Percentiles rank a stretch among this genome's conserved stretches.
Conservation (phyloP, 1,140 invertebrate genomes). For the Sitobion miscanthi region DNA sequence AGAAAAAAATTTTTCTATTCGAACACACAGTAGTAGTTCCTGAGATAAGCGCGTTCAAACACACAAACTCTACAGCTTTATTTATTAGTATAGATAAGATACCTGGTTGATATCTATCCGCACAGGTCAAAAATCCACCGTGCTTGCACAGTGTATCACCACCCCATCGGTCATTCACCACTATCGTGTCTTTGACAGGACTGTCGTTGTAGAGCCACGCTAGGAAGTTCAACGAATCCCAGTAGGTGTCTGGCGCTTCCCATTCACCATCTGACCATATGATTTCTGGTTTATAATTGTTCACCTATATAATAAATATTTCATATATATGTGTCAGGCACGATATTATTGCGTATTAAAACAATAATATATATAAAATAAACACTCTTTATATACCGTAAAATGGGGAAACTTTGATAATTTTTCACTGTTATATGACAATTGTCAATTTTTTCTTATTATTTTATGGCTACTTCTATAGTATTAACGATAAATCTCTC, state of each 20-base stretch:
- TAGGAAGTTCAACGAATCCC: conserved; percentile 79
- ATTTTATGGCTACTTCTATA: too few species aligned
- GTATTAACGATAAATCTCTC: too few species aligned
- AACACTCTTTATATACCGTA: too few species aligned
- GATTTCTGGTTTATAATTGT: conserved; percentile 84
- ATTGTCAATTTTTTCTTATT: too few species aligned
- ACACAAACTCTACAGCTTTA: too few species aligned
- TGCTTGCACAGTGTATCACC: conserved; percentile 78
- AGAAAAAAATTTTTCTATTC: too few species aligned
- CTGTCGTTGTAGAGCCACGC: conserved; percentile 96
- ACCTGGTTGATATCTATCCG: conserved; percentile 88
- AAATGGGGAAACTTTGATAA: too few species aligned
- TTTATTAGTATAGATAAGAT: conserved; percentile 54
- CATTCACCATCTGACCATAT: conserved; percentile 95
- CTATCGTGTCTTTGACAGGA: conserved; percentile 86
- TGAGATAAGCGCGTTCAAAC: too few species aligned
- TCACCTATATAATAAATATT: conserved; percentile 62
- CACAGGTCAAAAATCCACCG: conserved; percentile 85
- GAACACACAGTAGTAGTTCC: too few species aligned
- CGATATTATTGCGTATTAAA: neutral
- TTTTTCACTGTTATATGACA: too few species aligned
- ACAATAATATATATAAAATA: too few species aligned
- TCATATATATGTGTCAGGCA: neutral
- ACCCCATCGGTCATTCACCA: conserved; percentile 82
- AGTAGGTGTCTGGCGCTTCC: conserved; percentile 83